Conservation (phyloP, 1,140 invertebrate genomes). For the Heterodera schachtii region DNA sequence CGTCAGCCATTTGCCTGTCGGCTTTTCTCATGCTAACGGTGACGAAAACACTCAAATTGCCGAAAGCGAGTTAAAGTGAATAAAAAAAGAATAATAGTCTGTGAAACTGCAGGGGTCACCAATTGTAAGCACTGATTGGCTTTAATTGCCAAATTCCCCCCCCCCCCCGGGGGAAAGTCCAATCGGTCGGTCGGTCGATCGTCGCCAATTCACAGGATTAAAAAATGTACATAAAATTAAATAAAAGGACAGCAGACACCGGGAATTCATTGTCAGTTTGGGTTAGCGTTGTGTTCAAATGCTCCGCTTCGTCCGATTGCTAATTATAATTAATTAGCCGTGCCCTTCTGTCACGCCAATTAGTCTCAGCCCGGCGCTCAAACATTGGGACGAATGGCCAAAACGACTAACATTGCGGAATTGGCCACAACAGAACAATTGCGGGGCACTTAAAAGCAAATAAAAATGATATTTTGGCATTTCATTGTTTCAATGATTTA, state of each 20-base stretch:
- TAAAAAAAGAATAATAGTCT: too few relatives aligned
- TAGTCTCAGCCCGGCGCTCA: neutral
- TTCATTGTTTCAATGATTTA: neutral
- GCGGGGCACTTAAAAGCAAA: neutral
- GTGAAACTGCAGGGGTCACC: too few relatives aligned
- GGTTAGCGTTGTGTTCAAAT: neutral
- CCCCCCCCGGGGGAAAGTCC: too few relatives aligned
- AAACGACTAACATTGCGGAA: slow-evolving; percentile 40
- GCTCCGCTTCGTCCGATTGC: too few relatives aligned
- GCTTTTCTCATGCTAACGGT: too few relatives aligned
- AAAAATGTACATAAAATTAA: neutral
- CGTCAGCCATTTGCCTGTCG: too few relatives aligned
- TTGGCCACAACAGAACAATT: slow-evolving; percentile 39
- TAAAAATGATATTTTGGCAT: neutral
- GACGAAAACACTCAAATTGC: too few relatives aligned
- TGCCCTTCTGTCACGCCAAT: slow-evolving; percentile 2
- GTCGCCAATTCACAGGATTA: neutral
- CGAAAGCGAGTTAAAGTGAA: too few relatives aligned
- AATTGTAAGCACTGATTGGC: too few relatives aligned
- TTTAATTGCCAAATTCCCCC: too few relatives aligned
- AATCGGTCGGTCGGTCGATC: too few relatives aligned
- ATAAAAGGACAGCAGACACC: neutral
- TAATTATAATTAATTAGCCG: neutral
- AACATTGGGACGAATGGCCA: slow-evolving; percentile 15
- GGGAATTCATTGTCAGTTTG: neutral